Evolutionary conservation across 2,797 vertebrate genomes (phyloP), one percentile per base, ranked within the genome.

Genomic region (Poliocrania exsul): DNA sequence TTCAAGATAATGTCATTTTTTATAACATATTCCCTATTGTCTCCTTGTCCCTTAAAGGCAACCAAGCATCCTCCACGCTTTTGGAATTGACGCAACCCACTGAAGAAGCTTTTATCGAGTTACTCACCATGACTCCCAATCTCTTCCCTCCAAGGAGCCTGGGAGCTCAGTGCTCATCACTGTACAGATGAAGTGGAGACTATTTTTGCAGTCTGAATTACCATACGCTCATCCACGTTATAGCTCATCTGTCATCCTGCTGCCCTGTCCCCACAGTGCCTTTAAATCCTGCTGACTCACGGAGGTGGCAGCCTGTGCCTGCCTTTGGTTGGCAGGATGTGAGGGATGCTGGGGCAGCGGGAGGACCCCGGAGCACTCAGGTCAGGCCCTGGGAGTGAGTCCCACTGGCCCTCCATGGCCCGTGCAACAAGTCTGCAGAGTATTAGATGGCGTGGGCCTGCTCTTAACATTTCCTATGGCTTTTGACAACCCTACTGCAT

Each of bases 61-160:
- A 90, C 70, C 87, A 90, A 91, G 89, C 95, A 86, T 94, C 82
- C 62, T 86, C 73, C 79, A 90, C 0, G 2, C 77, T 86, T 93
- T 71, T 61, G 62, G 87, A 95, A 91, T 6, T 81, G 66, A 81
- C 3, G 16, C 62, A 95, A 91, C 82, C 33, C 91, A 91, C 91
- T 92, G 93, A 92, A 93, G 89, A 90, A 91, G 95, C 90, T 96
- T 95, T 94, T 94, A 96, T 92, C 2, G 23, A 95, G 93, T 97
- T 94, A 92, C 85, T 93, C 93, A 96, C 93, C 60, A 70, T 93
- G 92, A 95, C 91, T 97, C 95, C 95, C 95, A 84, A 67, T 92
- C 91, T 95, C 80, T 94, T 88, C 81, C 86, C 95, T 94, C 95
- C 81, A 64, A 96, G 93, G 92, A 92, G 91, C 85, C 78, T 3